Percentiles rank a stretch among this genome's conserved stretches.
Evolutionary conservation across 2,888 invertebrate genomes (phyloP).

Genomic region (Lucinisca nassula): DNA sequence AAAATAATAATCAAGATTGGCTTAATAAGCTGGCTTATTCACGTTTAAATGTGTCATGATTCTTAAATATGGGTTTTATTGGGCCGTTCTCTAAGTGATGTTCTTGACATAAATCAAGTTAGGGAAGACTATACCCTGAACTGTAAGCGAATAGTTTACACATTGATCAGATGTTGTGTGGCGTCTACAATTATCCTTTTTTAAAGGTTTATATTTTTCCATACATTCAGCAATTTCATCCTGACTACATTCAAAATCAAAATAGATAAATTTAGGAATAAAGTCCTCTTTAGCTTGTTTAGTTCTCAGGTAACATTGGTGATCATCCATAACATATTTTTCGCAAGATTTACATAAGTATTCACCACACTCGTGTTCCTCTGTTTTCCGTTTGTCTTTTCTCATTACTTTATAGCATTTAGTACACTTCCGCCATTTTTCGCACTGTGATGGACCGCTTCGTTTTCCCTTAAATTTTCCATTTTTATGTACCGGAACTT

Average conservation of each 20-base stretch:
- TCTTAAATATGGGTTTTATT: too few species aligned
- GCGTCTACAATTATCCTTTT: conserved; percentile 27
- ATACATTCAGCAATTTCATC: conserved; percentile 25
- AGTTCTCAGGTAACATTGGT: conserved; percentile 38
- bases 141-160: too few species aligned
- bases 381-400: conserved; percentile 7
- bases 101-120: too few species aligned
- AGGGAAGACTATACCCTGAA: too few species aligned
- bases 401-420: conserved; percentile 34
- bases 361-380: conserved; percentile 41
- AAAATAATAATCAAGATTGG: too few species aligned
- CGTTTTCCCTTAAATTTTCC: conserved; percentile 27
- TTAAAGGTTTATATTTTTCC: conserved; percentile 26
- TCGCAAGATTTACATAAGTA: conserved; percentile 26
- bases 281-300: conserved; percentile 7
- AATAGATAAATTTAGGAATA: conserved; percentile 34
- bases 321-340: conserved; percentile 27
- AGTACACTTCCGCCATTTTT: conserved; percentile 48
- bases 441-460: conserved; percentile 21
- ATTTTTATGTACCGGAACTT: conserved; percentile 13
- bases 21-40: too few species aligned
- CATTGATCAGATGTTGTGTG: too few species aligned
- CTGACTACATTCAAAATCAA: conserved; percentile 54
- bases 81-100: too few species aligned
- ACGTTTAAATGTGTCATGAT: too few species aligned